Percentiles rank a stretch among this genome's conserved stretches.
These are phyloP conservation scores for Chymomyza caudatula DNA, from an alignment of 2,888 invertebrate species.

Conservation along the genomic window DNA sequence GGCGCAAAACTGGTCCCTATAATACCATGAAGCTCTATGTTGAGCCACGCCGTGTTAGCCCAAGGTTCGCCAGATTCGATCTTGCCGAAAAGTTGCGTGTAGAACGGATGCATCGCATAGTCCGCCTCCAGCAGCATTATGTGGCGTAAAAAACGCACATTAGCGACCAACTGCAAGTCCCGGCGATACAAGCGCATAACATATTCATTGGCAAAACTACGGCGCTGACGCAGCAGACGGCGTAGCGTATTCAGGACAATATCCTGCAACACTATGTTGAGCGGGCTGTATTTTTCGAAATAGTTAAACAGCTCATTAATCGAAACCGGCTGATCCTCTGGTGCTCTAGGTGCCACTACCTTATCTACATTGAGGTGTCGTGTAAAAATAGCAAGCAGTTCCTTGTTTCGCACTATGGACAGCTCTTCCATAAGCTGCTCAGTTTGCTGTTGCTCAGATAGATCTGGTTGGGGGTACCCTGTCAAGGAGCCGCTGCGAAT, in stretches of 20 bases:
- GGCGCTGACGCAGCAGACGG: conserved; percentile 77
- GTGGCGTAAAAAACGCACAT: conserved; percentile 79
- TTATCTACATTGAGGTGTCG: neutral
- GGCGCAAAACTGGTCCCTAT: conserved; percentile 78
- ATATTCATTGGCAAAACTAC: conserved; percentile 77
- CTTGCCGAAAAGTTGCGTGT: conserved; percentile 78
- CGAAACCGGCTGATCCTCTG: neutral
- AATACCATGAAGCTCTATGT: conserved; percentile 78
- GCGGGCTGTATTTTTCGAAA: conserved; percentile 17
- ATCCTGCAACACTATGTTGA: conserved; percentile 76
- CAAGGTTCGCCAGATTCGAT: conserved; percentile 79
- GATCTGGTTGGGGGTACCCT: neutral
- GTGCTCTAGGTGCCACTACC: neutral
- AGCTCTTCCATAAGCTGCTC: neutral
- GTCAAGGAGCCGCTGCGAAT: neutral
- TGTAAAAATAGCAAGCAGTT: conserved; percentile 45
- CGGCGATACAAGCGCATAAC: conserved; percentile 79
- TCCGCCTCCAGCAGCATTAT: conserved; percentile 80
- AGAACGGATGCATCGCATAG: conserved; percentile 79
- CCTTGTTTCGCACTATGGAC: conserved; percentile 9
- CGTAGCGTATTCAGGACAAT: conserved; percentile 77
- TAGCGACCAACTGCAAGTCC: conserved; percentile 78
- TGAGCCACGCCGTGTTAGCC: conserved; percentile 78
- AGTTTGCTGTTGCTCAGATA: too few relatives aligned
- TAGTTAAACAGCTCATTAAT: conserved; percentile 14